phyloP scores from a whole-genome alignment of 2,797 vertebrate genomes.

The Zenarchopterus dispar region DNA sequence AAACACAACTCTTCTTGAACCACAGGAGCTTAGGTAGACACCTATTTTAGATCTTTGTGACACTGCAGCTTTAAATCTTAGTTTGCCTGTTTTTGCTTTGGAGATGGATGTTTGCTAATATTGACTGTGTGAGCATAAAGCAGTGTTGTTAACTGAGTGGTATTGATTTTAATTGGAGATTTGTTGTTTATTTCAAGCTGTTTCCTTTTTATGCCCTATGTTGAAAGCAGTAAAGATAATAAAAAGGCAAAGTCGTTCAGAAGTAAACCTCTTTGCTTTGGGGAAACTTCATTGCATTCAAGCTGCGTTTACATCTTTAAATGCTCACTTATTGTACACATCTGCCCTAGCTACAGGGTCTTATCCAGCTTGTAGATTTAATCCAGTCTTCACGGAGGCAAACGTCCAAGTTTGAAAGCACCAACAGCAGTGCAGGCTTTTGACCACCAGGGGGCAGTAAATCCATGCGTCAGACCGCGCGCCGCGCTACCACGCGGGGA shows the following conservation, averaged over 20 bases:
- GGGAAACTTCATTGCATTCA: too few species aligned
- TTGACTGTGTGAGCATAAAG: conserved; percentile 53
- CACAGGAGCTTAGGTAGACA: conserved; percentile 18
- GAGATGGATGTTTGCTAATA: conserved; percentile 38
- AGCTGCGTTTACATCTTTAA: too few species aligned
- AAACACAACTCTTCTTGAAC: conserved; percentile 44
- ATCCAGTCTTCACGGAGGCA: not conserved
- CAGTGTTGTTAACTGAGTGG: conserved; percentile 38
- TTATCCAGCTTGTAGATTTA: too few species aligned
- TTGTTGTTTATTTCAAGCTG: conserved; percentile 22
- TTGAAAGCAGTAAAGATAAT: not conserved
- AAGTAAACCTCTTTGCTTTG: too few species aligned
- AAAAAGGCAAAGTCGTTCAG: too few species aligned
- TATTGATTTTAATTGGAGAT: conserved; percentile 27
- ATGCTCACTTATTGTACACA: too few species aligned
- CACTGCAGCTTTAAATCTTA: conserved; percentile 28
- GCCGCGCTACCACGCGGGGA: conserved; percentile 5
- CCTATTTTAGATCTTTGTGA: conserved; percentile 44
- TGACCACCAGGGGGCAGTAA: conserved; percentile 74
- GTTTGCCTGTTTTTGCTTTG: conserved; percentile 8
- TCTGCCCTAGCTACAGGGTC: too few species aligned
- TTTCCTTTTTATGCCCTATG: conserved; percentile 29
- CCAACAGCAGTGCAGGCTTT: not conserved
- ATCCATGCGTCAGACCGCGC: conserved; percentile 32
- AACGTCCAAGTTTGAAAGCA: not conserved